phyloP scores from a whole-genome alignment of 2,888 invertebrate species.

The Agrotis exclamationis region DNA sequence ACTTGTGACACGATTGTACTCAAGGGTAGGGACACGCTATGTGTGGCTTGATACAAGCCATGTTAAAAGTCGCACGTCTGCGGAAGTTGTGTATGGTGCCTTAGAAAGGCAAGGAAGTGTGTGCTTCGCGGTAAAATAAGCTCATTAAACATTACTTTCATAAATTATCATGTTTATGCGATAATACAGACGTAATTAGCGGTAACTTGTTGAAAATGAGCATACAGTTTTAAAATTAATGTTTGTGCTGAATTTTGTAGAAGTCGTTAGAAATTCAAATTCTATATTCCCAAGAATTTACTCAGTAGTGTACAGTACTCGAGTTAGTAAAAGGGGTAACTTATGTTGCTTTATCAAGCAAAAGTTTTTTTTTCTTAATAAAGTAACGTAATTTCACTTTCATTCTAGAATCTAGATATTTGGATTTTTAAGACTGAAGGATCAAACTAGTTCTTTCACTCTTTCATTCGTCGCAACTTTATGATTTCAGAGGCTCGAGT shows the following conservation, averaged over 20 bases:
- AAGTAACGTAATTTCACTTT: no score
- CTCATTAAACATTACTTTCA: slow-evolving; percentile 17
- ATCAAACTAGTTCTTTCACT: no score
- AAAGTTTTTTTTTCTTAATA: no score
- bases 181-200: background rate
- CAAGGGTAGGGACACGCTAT: no score
- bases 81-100: background rate
- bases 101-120: background rate
- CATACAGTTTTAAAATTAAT: background rate
- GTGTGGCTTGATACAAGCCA: background rate
- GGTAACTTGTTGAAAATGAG: background rate
- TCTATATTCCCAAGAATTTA: background rate
- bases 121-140: background rate
- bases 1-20: background rate
- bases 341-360: no score
- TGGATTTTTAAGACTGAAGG: no score
- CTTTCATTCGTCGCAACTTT: background rate
- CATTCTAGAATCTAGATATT: no score
- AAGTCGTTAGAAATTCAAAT: background rate
- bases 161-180: slow-evolving; percentile 8
- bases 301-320: no score
- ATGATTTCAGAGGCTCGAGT: background rate
- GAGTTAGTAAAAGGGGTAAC: no score
- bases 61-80: background rate
- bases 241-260: background rate